Base-by-base conservation (phyloP, 2,888 invertebrate genomes). In the Zootermopsis nevadensis region DNA sequence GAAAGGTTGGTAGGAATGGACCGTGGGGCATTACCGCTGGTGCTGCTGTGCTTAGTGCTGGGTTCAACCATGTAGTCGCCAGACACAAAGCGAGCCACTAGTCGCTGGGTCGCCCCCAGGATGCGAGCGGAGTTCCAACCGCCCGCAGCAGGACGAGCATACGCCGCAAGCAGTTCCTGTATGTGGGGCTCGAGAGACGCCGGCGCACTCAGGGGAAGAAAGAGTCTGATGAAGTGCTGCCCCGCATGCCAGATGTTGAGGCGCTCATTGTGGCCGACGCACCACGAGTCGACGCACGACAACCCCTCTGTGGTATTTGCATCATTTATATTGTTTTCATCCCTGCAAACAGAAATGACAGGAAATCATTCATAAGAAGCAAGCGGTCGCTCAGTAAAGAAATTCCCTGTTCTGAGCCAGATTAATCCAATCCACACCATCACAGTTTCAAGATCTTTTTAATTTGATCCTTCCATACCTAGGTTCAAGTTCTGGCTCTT, bases 161-260 rank as follows among this genome's bases (percentile, higher is more conserved):
- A 85, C 12, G 83, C 85, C 24, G 69, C 77, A 60, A 85, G 42
- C 27, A 85, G 80, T 60, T 84, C 82, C 33, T 83, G 81, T 27
- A 85, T 83, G 53, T 81, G 84, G 19, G 84, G 84, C 60, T 84
- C 83, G 12, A 85, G 77, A 3, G 84, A 81, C 12, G 82, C 69
- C 19, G 85, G 85, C 7, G 85, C 85, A 81, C 83, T 84, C 19
- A 85, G 80, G 19, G 85, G 85, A 60, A 85, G 81, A 48, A 85
- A 84, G n/a, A 83, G 84, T 24, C 84, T 74, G 31, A 85, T 82
- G 48, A 85, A 85, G 72, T 85, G 85, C 42, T 84, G 83, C 19
- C 85, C 85, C 27, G 85, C 85, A 35, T 83, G 85, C 85, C 85
- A 85, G 30, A 85, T 83, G 66, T 85, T 85, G 30, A 84, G 82